Conservation (phyloP, 2,113 vertebrate species). For the Leptobrachium leishanense region DNA sequence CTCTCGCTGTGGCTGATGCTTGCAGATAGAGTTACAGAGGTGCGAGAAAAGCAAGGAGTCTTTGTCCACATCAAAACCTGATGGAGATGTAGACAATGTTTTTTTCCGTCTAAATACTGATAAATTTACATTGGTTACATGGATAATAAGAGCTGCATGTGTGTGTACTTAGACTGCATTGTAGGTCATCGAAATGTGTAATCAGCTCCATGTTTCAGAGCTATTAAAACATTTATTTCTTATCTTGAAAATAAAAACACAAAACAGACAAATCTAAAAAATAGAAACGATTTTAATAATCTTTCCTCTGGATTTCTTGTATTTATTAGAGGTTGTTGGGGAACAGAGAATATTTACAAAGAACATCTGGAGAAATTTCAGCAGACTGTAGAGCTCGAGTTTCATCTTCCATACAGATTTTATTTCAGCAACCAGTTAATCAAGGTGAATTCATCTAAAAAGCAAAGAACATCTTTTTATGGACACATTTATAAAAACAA, state of each 20-base stretch:
- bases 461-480: conserved; percentile 42
- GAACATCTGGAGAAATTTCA: background rate
- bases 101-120: no score
- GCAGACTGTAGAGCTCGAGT: background rate
- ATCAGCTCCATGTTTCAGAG: no score
- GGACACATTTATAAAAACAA: background rate
- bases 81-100: no score
- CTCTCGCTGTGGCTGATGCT: no score
- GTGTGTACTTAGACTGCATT: no score
- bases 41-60: no score
- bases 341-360: background rate
- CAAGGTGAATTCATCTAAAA: conserved; percentile 76
- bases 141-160: no score
- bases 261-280: background rate
- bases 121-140: no score
- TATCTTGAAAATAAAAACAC: background rate
- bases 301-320: background rate
- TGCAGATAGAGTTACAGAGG: no score
- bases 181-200: no score
- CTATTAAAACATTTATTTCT: background rate
- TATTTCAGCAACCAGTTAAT: conserved; percentile 63
- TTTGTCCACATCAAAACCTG: no score
- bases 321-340: background rate
- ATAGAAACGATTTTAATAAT: background rate
- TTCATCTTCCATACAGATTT: conserved; percentile 2